Base-by-base conservation (phyloP, 2,113 vertebrate genomes). In the Hippocampus zosterae region DNA sequence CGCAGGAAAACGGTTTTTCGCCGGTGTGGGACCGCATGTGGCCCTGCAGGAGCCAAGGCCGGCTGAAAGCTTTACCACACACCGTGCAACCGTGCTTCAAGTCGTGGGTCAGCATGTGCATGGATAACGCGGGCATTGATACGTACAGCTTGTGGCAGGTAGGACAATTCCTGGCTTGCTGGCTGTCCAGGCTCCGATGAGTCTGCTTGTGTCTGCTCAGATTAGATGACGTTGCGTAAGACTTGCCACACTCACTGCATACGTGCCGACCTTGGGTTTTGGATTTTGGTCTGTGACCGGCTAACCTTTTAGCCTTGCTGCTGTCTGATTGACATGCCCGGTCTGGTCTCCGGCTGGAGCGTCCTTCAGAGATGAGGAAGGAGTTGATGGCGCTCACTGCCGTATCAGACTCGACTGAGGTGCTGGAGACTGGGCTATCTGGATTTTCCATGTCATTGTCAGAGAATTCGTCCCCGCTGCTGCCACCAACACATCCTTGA, bases 1-100 rank as follows among this genome's bases (percentile, higher is more conserved):
- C 94, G 52, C 95, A 96, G 65, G 94, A 94, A 57, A 96, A 96
- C 2, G 94, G 94, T 74, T 96, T 96, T 85, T 96, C 94, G 1
- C 94, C 94, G 0, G 94, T 96, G 90, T 95, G 95, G 2, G 94
- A 96, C 79, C 95, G 92, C 94, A 96, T 94, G 88, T 96, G 95
- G 69, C 95, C 95, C 88, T 95, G 95, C 66, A 96, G 91, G 42
- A 96, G 91, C 95, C 95, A 96, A 15, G 94, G 95, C 65, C 95
- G 81, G 53, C 94, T 95, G 89, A 95, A 96, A 60, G 95, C 94
- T 85, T 96, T 96, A 68, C 93, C 90, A 65, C 95, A 96, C 73
- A 94, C 90, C 21, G 84, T 82, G 80, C 95, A 95, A 86, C 94
- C 94, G 84, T 96, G 94, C 90, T 94, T 94, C 86, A 95, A 92